Percentiles rank a stretch among this genome's conserved stretches.
Conservation (phyloP, 2,797 vertebrate species). For the Peromyscus attwateri region DNA sequence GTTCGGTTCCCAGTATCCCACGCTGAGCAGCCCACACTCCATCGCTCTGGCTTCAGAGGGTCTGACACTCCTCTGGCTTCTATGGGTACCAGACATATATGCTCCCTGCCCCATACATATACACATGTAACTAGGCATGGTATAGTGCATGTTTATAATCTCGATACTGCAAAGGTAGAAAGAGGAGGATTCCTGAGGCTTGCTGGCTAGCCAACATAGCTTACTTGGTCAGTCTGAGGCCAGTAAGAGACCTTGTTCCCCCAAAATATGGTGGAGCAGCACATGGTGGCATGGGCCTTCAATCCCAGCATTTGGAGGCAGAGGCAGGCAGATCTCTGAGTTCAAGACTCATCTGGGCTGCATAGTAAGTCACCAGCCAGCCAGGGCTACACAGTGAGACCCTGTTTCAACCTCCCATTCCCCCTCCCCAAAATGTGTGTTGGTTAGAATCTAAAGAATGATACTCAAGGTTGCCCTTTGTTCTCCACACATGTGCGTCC, state of each 20-base stretch:
- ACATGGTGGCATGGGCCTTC: background rate
- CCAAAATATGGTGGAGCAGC: too few relatives aligned
- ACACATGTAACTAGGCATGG: background rate
- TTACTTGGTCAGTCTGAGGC: background rate
- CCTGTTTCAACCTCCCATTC: background rate
- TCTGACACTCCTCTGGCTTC: background rate
- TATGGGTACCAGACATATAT: background rate
- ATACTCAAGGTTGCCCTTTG: background rate
- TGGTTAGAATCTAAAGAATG: background rate
- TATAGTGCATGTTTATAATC: background rate
- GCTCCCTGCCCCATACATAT: background rate
- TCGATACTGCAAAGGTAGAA: background rate
- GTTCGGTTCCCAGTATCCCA: background rate
- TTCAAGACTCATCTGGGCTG: background rate
- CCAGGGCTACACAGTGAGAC: background rate
- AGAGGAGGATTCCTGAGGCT: background rate
- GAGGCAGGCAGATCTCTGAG: background rate
- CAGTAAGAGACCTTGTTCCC: background rate
- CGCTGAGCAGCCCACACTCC: background rate
- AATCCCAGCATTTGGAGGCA: background rate
- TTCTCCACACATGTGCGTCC: background rate
- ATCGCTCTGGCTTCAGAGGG: background rate
- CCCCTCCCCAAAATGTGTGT: background rate
- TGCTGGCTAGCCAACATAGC: background rate
- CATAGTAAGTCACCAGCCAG: background rate